A percentile compares a stretch with the other conserved stretches of the same genome.
These are phyloP conservation scores for Eristalis arbustorum DNA, from an alignment of 2,888 invertebrate species.

Conservation along the genomic window DNA sequence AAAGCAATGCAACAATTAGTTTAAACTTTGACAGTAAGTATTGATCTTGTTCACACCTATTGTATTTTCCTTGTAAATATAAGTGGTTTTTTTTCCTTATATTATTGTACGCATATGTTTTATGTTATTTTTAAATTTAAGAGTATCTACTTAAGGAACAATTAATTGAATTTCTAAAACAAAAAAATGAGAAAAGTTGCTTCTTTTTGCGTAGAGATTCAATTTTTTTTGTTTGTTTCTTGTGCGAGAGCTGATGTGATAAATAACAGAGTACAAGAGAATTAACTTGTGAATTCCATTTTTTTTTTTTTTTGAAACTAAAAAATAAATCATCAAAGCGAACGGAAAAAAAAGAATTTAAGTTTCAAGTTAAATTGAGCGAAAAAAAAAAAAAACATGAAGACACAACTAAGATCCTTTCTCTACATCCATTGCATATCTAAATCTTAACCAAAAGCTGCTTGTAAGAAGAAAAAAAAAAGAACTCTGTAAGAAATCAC, in stretches of 20 bases:
- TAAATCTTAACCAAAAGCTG: not conserved
- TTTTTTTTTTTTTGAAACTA: not conserved
- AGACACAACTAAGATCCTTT: too few species aligned
- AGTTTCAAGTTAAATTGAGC: not conserved
- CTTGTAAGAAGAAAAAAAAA: too few species aligned
- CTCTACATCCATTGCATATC: not conserved
- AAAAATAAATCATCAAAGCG: not conserved
- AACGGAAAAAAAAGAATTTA: not conserved
- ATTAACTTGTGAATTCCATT: not conserved
- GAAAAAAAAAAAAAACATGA: too few species aligned
- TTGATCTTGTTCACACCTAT: not conserved
- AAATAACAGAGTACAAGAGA: not conserved
- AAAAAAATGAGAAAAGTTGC: too few species aligned
- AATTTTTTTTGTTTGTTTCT: not conserved
- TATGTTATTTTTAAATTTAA: too few species aligned
- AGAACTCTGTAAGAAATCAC: not conserved
- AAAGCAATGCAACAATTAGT: conserved; percentile 97
- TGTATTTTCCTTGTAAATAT: not conserved
- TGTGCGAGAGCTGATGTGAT: conserved; percentile 2
- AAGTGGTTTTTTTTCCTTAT: too few species aligned
- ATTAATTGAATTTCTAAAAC: not conserved
- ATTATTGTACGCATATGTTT: too few species aligned
- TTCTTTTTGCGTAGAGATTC: too few species aligned
- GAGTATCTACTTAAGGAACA: not conserved
- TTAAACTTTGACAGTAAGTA: conserved; percentile 99